Conservation (phyloP, 1,140 invertebrate genomes). For the Copidosoma floridanum region DNA sequence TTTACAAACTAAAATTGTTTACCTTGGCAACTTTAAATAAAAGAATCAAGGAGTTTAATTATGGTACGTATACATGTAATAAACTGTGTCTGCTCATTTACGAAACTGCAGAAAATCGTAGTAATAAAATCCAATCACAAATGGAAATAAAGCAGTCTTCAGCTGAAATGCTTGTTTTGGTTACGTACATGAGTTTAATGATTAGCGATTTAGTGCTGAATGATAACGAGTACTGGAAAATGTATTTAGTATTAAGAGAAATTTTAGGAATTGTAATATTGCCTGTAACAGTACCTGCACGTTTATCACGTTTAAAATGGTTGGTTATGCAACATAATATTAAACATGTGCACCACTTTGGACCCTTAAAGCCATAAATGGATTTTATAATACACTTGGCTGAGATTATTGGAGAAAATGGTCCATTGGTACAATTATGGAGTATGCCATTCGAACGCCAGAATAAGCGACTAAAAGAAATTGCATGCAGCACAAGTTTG, state of each 20-base stretch:
- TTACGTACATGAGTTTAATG: constrained; percentile 25
- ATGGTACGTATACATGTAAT: constrained; percentile 18
- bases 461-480: constrained; percentile 25
- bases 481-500: not conserved
- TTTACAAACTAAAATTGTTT: constrained; percentile 23
- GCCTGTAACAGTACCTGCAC: constrained; percentile 5
- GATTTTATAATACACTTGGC: constrained; percentile 24
- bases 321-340: constrained; percentile 25
- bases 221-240: constrained; percentile 22
- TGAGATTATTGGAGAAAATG: constrained; percentile 20
- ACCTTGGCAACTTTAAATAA: constrained; percentile 24
- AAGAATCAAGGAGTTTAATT: constrained; percentile 24
- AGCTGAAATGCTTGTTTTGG: constrained; percentile 29
- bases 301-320: not conserved
- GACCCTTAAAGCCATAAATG: constrained; percentile 26
- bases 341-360: constrained; percentile 21
- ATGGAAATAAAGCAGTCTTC: constrained; percentile 31
- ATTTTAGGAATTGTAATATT: constrained; percentile 25
- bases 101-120: constrained; percentile 1
- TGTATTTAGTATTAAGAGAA: constrained; percentile 20
- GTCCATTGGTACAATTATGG: constrained; percentile 23
- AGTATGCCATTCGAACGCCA: constrained; percentile 25
- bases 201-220: constrained; percentile 15
- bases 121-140: constrained; percentile 1
- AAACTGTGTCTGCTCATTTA: constrained; percentile 20